phyloP scores from a whole-genome alignment of 1,140 invertebrate species.

The Drosophila ambigua region DNA sequence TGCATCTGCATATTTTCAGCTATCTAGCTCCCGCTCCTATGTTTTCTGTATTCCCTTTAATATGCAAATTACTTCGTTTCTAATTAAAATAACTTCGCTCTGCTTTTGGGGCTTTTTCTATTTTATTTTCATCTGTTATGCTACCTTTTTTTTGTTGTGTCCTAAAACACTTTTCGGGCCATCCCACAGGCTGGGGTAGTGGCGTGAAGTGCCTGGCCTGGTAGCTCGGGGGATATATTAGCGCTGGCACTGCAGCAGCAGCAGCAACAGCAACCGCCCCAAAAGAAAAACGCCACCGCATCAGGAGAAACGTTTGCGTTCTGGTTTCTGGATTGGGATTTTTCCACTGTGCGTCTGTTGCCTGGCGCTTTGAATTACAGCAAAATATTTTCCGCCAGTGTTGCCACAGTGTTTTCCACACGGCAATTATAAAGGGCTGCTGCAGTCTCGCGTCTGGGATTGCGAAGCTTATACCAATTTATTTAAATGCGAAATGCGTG shows the following conservation, averaged over 20 bases:
- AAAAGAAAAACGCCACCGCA: slow-evolving; percentile 5
- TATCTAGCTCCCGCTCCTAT: background rate
- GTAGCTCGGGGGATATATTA: slow-evolving; percentile 62
- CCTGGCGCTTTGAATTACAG: slow-evolving; percentile 55
- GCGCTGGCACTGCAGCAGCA: slow-evolving; percentile 50
- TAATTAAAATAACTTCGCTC: slow-evolving; percentile 79
- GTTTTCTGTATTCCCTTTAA: slow-evolving; percentile 38
- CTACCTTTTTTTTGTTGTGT: slow-evolving; percentile 37
- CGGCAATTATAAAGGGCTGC: slow-evolving; percentile 63
- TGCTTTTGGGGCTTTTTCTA: slow-evolving; percentile 54
- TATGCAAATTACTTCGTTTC: slow-evolving; percentile 80
- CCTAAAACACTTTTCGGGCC: slow-evolving; percentile 68
- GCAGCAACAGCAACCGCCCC: background rate
- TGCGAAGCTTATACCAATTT: slow-evolving; percentile 45
- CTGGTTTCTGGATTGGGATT: slow-evolving; percentile 28
- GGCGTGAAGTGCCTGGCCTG: slow-evolving; percentile 7
- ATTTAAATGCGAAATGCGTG: slow-evolving; percentile 41
- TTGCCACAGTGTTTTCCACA: slow-evolving; percentile 45
- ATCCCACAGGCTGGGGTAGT: background rate
- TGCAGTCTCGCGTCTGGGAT: slow-evolving; percentile 3
- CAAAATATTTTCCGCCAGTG: slow-evolving; percentile 70
- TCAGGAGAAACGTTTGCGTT: slow-evolving; percentile 14
- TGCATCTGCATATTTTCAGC: no score
- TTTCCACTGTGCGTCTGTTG: slow-evolving; percentile 32
- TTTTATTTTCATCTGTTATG: slow-evolving; percentile 33